These are phyloP conservation scores for Dipodomys ordii DNA, from an alignment of 2,113 vertebrate species.

Conservation along the genomic window DNA sequence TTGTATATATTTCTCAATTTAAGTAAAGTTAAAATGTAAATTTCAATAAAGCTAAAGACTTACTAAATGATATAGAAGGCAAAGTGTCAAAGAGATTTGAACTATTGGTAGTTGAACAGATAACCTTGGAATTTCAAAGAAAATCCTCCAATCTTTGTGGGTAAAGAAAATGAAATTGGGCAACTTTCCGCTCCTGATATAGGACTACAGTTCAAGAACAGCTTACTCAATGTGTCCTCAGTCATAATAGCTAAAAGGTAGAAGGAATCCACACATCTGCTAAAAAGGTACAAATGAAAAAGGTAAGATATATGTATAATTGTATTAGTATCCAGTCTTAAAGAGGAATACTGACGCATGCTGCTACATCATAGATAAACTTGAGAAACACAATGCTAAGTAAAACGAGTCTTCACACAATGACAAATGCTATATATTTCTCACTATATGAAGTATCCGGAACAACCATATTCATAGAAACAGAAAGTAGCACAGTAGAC, in stretches of 20 bases:
- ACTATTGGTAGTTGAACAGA: no score
- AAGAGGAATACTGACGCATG: neutral
- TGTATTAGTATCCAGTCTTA: neutral
- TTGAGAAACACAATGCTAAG: neutral
- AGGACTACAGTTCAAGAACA: no score
- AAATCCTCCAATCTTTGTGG: no score
- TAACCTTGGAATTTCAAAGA: no score
- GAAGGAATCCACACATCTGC: neutral
- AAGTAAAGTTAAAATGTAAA: neutral
- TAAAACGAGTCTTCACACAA: neutral
- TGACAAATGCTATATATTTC: neutral
- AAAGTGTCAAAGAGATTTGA: neutral
- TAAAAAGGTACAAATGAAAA: neutral
- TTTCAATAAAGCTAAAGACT: neutral
- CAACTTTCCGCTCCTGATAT: no score
- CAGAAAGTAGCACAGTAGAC: neutral
- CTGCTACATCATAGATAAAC: accelerated
- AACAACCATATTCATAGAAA: neutral
- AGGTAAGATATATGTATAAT: neutral
- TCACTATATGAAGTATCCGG: neutral
- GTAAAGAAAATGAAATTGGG: no score
- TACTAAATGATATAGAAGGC: neutral
- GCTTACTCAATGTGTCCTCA: no score
- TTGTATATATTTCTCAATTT: neutral
- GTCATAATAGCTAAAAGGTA: neutral